Evolutionary conservation across 2,888 invertebrate genomes (phyloP).

Genomic region (Thecophora atra): DNA sequence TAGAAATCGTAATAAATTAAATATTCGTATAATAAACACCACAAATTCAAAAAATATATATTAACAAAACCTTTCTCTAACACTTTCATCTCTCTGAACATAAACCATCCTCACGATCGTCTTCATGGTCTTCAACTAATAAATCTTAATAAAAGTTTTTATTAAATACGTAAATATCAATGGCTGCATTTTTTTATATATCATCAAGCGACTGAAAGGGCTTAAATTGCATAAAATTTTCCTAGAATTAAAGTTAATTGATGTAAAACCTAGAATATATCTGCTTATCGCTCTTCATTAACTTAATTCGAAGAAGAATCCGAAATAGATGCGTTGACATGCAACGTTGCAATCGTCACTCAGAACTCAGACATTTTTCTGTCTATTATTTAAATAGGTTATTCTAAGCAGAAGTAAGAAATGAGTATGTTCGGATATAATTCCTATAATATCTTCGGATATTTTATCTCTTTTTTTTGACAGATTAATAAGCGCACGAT

Average conservation of each 20-base stretch:
- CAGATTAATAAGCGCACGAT: constrained; percentile 28
- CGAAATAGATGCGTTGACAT: constrained; percentile 7
- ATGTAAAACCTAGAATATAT: not conserved
- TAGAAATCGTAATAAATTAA: too few relatives aligned
- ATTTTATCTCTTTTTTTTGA: constrained; percentile 26
- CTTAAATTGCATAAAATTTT: not conserved
- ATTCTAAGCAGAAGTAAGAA: too few relatives aligned
- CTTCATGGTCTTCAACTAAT: constrained; percentile 3
- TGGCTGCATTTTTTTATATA: not conserved
- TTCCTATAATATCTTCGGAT: too few relatives aligned
- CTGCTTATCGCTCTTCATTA: not conserved
- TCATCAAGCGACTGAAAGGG: not conserved
- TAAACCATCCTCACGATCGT: too few relatives aligned
- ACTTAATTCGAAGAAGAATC: not conserved
- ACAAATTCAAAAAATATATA: too few relatives aligned
- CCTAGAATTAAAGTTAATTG: not conserved
- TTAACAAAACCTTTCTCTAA: too few relatives aligned
- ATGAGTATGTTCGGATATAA: too few relatives aligned
- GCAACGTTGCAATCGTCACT: not conserved
- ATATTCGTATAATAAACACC: too few relatives aligned
- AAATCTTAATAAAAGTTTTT: constrained; percentile 5
- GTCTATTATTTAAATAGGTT: not conserved
- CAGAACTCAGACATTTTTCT: not conserved
- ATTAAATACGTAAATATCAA: not conserved
- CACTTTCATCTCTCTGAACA: too few relatives aligned